Evolutionary conservation across 2,113 vertebrate species (phyloP).

Genomic region (Furnarius figulus): DNA sequence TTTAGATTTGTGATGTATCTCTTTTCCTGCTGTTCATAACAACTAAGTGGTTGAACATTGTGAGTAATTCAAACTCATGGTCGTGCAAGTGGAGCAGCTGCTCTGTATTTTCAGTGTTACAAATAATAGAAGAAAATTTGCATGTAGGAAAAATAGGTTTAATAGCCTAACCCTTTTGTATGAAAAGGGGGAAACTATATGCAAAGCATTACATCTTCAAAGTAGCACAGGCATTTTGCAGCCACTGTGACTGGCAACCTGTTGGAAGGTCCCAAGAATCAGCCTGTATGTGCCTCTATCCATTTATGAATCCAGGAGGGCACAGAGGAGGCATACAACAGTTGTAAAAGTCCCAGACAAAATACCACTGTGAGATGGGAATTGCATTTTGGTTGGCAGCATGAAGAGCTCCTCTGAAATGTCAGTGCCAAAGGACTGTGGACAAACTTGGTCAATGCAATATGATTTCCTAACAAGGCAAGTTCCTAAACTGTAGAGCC

Average conservation of each 20-base stretch:
- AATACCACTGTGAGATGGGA: neutral
- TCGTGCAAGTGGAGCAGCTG: constrained; percentile 47
- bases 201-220: neutral
- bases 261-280: neutral
- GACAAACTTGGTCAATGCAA: neutral
- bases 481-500: neutral
- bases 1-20: constrained; percentile 36
- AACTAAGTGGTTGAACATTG: constrained; percentile 9
- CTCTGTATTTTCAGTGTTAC: constrained; percentile 29
- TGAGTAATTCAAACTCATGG: constrained; percentile 52
- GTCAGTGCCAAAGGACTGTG: neutral
- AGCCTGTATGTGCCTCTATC: neutral
- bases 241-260: neutral
- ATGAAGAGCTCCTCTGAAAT: neutral
- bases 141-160: constrained; percentile 27
- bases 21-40: constrained; percentile 48
- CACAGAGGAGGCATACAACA: neutral
- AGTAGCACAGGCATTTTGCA: neutral
- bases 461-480: neutral
- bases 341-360: neutral
- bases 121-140: constrained; percentile 36
- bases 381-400: neutral
- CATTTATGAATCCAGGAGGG: neutral
- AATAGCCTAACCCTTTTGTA: neutral
- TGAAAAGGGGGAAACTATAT: neutral